Evolutionary conservation across 2,797 vertebrate species (phyloP), one percentile per base, ranked within the genome.

Genomic region (Dallia pectoralis): DNA sequence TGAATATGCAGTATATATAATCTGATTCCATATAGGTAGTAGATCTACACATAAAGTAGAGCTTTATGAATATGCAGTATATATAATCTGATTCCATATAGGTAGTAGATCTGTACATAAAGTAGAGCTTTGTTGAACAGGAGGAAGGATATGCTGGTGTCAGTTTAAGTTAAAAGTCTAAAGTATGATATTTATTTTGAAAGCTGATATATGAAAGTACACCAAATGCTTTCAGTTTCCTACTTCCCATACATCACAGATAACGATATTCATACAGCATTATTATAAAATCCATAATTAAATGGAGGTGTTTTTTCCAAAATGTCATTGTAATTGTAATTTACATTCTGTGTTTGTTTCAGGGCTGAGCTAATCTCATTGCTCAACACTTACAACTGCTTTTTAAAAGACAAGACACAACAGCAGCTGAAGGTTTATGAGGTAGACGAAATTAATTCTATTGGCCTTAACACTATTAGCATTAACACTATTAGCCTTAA

Each of bases 381-480:
- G 79, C 73, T 99, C 77, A 93, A 91, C 83, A 95, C 91, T 11
- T 98, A 98, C 72, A 99, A 98, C 85, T 95, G 92, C 69, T 98
- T 95, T 88, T 94, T 96, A 29, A 93, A 89, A 67, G 95, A 97
- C 72, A 94, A 96, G 81, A 89, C 92, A 76, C 95, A 97, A 22
- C 92, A 96, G 40, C 96, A 96, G 16, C 91, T 98, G 80, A 85
- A 84, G 33, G 93, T 85, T 59, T 82, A 77, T 73, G 93, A 96
- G 93, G 97, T 99, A 92, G 72, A 30, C 30, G 0, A 3, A 22
- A 19, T 0, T 16, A 14, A 29, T 16, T 32, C 61, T 29, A 4
- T 16, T 29, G 59, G 27, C 1, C 51, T 22, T 0, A 56, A 56
- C 22, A 56, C 4, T n/a, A n/a, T n/a, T n/a, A n/a, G n/a, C n/a